phyloP scores from a whole-genome alignment of 2,113 vertebrate species.

The Castor canadensis region DNA sequence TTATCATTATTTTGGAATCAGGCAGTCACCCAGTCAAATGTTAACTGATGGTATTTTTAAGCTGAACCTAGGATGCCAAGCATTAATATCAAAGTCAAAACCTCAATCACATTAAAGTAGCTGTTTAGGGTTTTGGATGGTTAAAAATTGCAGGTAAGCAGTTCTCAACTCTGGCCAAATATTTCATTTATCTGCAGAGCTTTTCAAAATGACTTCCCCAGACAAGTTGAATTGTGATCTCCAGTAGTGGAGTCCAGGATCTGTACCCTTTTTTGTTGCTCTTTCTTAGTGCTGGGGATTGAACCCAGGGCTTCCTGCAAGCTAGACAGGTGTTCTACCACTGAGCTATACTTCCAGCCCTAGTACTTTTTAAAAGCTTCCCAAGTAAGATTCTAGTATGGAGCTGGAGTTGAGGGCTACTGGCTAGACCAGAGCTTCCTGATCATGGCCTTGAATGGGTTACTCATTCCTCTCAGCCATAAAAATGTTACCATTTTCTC shows the following conservation, averaged over 20 bases:
- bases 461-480: neutral
- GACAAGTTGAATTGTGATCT: neutral
- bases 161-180: neutral
- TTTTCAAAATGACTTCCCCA: neutral
- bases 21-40: neutral
- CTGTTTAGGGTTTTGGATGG: neutral
- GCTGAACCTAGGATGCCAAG: neutral
- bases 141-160: neutral
- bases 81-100: neutral
- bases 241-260: neutral
- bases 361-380: neutral
- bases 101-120: neutral
- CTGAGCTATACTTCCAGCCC: neutral
- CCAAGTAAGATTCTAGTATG: neutral
- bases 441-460: neutral
- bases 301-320: neutral
- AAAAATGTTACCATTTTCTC: neutral
- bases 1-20: neutral
- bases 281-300: neutral
- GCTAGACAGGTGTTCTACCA: neutral
- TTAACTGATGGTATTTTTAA: neutral
- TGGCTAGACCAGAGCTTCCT: neutral
- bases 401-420: neutral
- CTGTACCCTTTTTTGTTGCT: neutral
- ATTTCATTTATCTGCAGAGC: neutral